Percentiles rank a stretch among this genome's conserved stretches.
Evolutionary conservation across 2,888 invertebrate species (phyloP).

Genomic region (Temnothorax unifasciatus): DNA sequence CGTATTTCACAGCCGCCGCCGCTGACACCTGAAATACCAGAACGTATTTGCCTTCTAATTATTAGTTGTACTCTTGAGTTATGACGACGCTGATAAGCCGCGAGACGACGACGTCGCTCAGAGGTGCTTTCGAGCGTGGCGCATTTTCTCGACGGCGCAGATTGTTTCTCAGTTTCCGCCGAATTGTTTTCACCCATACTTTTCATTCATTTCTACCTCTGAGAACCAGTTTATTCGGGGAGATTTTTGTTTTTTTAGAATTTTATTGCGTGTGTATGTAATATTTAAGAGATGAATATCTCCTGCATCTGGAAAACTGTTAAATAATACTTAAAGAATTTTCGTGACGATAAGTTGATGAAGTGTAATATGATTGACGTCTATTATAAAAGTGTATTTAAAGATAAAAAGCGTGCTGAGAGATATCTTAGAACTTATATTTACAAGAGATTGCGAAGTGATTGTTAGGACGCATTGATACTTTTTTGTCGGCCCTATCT

Average conservation of each 20-base stretch:
- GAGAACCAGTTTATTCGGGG: neutral
- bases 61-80: slow-evolving; percentile 52
- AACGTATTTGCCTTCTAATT: slow-evolving; percentile 53
- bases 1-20: slow-evolving; percentile 44
- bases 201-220: neutral
- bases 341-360: neutral
- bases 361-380: neutral
- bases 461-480: slow-evolving; percentile 20
- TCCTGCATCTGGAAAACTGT: neutral
- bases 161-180: neutral
- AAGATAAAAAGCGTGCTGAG: neutral
- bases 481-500: neutral
- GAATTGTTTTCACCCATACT: neutral
- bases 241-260: neutral
- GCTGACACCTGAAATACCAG: slow-evolving; percentile 50
- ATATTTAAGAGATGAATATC: neutral
- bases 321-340: neutral
- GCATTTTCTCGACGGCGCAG: slow-evolving; percentile 14
- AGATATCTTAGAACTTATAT: neutral
- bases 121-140: slow-evolving; percentile 3
- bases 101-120: slow-evolving; percentile 21
- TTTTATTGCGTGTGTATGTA: neutral
- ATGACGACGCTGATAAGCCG: slow-evolving; percentile 54
- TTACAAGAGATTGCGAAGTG: slow-evolving; percentile 10
- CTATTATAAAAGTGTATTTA: neutral